Percentiles rank a stretch among this genome's conserved stretches.
Evolutionary conservation across 2,888 invertebrate genomes (phyloP).

Genomic region (Spilarctia lutea): DNA sequence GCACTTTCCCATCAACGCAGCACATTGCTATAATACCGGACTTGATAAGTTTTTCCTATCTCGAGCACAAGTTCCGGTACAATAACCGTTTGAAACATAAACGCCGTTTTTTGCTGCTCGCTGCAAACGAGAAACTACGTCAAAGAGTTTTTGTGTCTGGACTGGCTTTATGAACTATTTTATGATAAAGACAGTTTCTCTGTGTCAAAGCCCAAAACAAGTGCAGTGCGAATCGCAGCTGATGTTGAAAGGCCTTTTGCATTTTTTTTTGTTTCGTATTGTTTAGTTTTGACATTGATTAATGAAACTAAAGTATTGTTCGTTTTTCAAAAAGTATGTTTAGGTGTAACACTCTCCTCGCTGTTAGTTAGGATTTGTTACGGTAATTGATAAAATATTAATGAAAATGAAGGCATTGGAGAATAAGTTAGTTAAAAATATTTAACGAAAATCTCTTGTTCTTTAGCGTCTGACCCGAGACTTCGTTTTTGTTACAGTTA

Average conservation of each 20-base stretch:
- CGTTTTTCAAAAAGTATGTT: not conserved
- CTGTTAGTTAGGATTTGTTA: not conserved
- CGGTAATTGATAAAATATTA: no score
- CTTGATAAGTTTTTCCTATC: slow-evolving; percentile 46
- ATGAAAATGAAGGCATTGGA: no score
- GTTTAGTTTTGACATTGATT: not conserved
- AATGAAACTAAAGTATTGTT: not conserved
- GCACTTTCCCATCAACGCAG: not conserved
- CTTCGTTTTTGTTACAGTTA: no score
- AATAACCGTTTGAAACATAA: slow-evolving; percentile 45
- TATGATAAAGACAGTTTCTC: not conserved
- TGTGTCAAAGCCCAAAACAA: slow-evolving; percentile 16
- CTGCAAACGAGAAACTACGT: slow-evolving; percentile 39
- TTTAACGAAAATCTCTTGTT: no score
- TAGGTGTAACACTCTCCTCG: no score
- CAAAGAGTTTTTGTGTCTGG: slow-evolving; percentile 2
- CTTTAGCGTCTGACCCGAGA: no score
- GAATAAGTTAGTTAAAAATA: no score
- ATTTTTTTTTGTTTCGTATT: not conserved
- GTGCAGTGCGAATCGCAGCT: slow-evolving; percentile 3
- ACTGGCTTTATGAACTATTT: not conserved
- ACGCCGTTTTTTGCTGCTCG: slow-evolving; percentile 38
- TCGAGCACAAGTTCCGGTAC: slow-evolving; percentile 48
- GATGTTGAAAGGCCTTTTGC: slow-evolving; percentile 20
- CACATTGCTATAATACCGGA: not conserved